Conservation (phyloP, 2,113 vertebrate genomes). For the Helogale parvula region DNA sequence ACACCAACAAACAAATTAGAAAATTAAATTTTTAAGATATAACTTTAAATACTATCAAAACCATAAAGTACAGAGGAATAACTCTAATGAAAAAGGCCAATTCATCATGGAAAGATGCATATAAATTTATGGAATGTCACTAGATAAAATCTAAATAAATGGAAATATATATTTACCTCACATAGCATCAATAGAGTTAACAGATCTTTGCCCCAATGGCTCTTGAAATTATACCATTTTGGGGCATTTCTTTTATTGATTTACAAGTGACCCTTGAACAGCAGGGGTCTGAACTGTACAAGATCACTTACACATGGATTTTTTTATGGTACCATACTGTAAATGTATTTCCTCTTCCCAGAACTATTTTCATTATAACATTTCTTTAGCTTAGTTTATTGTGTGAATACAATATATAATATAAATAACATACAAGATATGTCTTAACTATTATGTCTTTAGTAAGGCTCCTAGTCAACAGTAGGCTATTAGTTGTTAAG, state of each 20-base stretch:
- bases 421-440: background rate
- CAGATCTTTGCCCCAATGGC: background rate
- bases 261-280: background rate
- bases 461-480: background rate
- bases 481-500: background rate
- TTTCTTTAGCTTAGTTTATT: background rate
- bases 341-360: background rate
- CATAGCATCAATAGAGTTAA: background rate
- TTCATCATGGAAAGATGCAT: background rate
- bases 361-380: background rate
- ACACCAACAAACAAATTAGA: background rate
- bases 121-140: background rate
- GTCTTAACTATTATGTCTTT: background rate
- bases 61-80: background rate
- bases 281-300: background rate
- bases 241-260: background rate
- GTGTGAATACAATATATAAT: background rate
- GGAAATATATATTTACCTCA: background rate
- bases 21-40: background rate
- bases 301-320: background rate
- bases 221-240: background rate
- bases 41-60: background rate
- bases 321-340: background rate
- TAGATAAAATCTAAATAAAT: background rate
- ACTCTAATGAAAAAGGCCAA: background rate